Evolutionary conservation across 2,113 vertebrate genomes (phyloP).

Genomic region (Halichoeres trimaculatus): DNA sequence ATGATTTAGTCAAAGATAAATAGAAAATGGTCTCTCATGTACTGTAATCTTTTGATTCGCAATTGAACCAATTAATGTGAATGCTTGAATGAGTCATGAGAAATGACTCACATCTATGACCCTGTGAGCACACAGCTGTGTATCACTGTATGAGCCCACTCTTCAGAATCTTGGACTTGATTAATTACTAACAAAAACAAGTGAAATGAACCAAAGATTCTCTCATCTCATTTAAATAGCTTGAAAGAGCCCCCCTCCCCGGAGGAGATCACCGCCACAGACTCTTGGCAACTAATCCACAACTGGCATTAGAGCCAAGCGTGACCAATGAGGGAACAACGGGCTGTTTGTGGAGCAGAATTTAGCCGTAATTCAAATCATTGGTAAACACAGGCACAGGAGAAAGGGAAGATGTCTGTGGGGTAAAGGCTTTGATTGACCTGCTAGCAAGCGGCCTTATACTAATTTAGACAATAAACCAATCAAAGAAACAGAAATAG

Average conservation of each 20-base stretch:
- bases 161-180: slow-evolving; percentile 36
- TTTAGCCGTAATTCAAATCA: slow-evolving; percentile 23
- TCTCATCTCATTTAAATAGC: slow-evolving; percentile 53
- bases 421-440: slow-evolving; percentile 8
- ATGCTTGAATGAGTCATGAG: slow-evolving; percentile 43
- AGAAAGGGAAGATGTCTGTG: neutral
- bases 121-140: slow-evolving; percentile 47
- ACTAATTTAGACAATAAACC: slow-evolving; percentile 27
- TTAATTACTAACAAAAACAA: slow-evolving; percentile 59
- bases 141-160: slow-evolving; percentile 11
- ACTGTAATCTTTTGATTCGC: slow-evolving; percentile 23
- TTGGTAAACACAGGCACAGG: slow-evolving; percentile 14
- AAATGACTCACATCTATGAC: slow-evolving; percentile 32
- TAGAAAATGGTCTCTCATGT: slow-evolving; percentile 1
- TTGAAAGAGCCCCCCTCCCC: slow-evolving; percentile 45
- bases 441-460: slow-evolving; percentile 14
- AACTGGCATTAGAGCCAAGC: slow-evolving; percentile 39
- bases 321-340: slow-evolving; percentile 46
- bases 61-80: slow-evolving; percentile 28
- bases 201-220: slow-evolving; percentile 56
- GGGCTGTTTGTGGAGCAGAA: slow-evolving; percentile 43
- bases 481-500: slow-evolving; percentile 26
- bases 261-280: slow-evolving; percentile 41
- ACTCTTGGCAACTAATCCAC: slow-evolving; percentile 50
- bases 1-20: neutral